phyloP scores from a whole-genome alignment of 37 sponge, comb jelly and placozoan species.

The Beroe forskalii region DNA sequence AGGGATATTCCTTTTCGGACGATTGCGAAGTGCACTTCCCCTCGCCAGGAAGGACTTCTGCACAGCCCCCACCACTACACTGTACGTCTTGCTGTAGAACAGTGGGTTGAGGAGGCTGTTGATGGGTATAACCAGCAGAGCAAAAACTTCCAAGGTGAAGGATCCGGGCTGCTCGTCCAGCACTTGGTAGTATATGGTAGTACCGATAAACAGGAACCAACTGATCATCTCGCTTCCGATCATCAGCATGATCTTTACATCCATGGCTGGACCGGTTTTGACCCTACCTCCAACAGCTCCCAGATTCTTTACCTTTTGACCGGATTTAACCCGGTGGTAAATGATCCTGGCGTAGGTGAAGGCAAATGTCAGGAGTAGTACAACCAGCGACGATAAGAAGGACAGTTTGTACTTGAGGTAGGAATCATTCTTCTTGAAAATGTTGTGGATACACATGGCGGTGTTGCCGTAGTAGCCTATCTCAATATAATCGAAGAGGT shows the following conservation, averaged over 20 bases:
- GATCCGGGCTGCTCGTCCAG: background rate
- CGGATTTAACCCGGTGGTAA: background rate
- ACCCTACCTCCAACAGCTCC: background rate
- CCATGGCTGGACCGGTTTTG: background rate
- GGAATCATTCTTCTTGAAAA: background rate
- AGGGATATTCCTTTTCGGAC: too few species aligned
- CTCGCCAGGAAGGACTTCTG: too few species aligned
- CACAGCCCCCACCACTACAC: too few species aligned
- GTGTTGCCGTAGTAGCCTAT: constrained; percentile 51
- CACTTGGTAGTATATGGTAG: background rate
- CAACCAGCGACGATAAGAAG: background rate
- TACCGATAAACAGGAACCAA: background rate
- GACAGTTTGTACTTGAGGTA: background rate
- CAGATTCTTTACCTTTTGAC: background rate
- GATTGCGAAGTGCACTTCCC: too few species aligned
- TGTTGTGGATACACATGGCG: constrained; percentile 19
- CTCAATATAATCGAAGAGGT: background rate
- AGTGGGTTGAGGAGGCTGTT: constrained; percentile 61
- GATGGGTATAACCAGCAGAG: background rate
- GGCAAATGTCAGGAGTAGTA: background rate
- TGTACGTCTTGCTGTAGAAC: constrained; percentile 17
- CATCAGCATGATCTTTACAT: background rate
- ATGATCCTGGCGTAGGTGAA: background rate
- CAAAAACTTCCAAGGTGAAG: background rate
- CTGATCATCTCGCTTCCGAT: constrained; percentile 4